Conservation (phyloP, 2,888 invertebrate species). For the Machimus rusticus region DNA sequence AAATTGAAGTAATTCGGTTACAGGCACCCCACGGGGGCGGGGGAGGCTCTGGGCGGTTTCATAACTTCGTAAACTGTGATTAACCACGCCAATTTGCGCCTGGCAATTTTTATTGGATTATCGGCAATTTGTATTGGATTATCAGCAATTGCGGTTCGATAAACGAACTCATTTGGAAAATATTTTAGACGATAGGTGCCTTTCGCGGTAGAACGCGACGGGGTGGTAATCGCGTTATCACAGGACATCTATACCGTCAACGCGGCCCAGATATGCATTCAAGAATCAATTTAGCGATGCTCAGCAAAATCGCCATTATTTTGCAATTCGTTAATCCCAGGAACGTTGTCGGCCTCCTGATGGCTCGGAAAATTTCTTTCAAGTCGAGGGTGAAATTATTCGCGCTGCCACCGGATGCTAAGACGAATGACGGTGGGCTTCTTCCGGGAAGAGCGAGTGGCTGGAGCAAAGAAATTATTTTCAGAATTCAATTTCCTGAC, state of each 20-base stretch:
- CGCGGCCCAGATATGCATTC: neutral
- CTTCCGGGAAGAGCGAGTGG: neutral
- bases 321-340: neutral
- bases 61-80: neutral
- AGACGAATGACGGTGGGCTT: neutral
- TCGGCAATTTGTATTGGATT: neutral
- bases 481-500: slow-evolving; percentile 8
- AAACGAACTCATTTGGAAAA: neutral
- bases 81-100: neutral
- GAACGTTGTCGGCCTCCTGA: neutral
- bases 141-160: neutral
- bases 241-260: neutral
- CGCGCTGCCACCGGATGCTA: neutral
- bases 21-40: neutral
- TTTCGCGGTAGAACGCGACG: neutral
- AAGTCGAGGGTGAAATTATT: neutral
- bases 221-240: neutral
- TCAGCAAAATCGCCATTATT: neutral
- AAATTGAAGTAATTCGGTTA: neutral
- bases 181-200: neutral
- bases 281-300: neutral
- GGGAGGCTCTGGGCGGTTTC: neutral
- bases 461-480: neutral
- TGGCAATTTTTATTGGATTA: neutral
- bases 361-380: neutral